Evolutionary conservation across 2,888 invertebrate species (phyloP).

Genomic region (Ormyrus nitidulus): DNA sequence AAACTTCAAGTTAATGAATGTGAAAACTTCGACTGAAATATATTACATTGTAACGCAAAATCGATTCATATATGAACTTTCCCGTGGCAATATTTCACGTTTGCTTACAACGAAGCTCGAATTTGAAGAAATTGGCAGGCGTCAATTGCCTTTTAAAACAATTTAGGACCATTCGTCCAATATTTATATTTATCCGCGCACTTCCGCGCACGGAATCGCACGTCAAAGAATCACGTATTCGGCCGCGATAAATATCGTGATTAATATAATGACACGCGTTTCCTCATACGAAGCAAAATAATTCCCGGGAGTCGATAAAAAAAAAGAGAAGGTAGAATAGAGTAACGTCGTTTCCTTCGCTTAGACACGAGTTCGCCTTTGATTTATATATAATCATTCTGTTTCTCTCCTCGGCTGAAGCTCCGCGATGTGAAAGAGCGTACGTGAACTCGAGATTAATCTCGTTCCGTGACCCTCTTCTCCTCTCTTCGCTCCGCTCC

Average conservation of each 20-base stretch:
- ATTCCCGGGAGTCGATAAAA: background rate
- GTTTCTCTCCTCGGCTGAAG: background rate
- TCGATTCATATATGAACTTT: too few species aligned
- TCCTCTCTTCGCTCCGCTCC: conserved; percentile 2
- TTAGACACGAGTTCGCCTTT: conserved; percentile 38
- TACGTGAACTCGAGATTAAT: conserved; percentile 43
- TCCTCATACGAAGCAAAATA: background rate
- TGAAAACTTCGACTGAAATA: too few species aligned
- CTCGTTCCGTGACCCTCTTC: conserved; percentile 38
- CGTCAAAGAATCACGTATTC: too few species aligned
- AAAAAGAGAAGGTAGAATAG: conserved; percentile 35
- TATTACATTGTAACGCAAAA: too few species aligned
- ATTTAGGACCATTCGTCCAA: too few species aligned
- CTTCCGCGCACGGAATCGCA: too few species aligned
- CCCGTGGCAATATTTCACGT: too few species aligned
- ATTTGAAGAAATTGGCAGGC: too few species aligned
- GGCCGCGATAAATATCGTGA: conserved; percentile 19
- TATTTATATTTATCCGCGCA: too few species aligned
- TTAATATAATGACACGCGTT: background rate
- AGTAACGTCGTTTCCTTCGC: conserved; percentile 25
- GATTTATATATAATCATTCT: conserved; percentile 61
- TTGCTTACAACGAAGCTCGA: too few species aligned
- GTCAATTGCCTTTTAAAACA: too few species aligned
- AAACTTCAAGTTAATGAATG: too few species aligned
- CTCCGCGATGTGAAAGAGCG: background rate